Evolutionary conservation across 2,888 invertebrate genomes (phyloP).

Genomic region (Calephelis perditalis): DNA sequence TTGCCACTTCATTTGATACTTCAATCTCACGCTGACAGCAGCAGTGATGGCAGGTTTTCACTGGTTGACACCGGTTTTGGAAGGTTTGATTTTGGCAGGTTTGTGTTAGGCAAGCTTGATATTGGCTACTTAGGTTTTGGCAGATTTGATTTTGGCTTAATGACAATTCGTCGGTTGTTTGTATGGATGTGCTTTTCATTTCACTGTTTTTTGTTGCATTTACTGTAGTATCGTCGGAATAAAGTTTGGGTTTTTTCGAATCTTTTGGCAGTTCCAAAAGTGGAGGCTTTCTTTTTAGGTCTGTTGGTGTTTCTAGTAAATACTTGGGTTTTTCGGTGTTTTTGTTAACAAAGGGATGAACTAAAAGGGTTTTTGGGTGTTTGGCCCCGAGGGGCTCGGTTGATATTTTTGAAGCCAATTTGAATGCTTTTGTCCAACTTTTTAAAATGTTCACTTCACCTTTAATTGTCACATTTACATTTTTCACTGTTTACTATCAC

Average conservation of each 20-base stretch:
- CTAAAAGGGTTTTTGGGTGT: conserved; percentile 49
- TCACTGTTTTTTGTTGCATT: conserved; percentile 30
- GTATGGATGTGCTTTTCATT: conserved; percentile 39
- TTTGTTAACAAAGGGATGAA: conserved; percentile 47
- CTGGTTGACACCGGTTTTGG: conserved; percentile 26
- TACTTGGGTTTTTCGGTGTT: conserved; percentile 41
- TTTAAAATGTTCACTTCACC: conserved; percentile 13
- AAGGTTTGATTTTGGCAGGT: conserved; percentile 16
- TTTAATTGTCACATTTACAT: background rate
- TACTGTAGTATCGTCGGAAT: conserved; percentile 22
- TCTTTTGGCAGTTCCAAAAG: conserved; percentile 55
- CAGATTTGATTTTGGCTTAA: background rate
- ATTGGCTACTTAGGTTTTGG: background rate
- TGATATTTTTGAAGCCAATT: conserved; percentile 57
- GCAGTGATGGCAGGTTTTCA: conserved; percentile 41
- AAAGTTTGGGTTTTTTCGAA: conserved; percentile 55
- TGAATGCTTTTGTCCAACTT: conserved; percentile 40
- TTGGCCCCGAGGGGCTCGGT: conserved; percentile 59
- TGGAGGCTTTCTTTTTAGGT: conserved; percentile 56
- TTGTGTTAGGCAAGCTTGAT: background rate
- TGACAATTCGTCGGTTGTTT: conserved; percentile 23
- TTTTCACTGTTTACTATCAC: too few species aligned
- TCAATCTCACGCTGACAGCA: conserved; percentile 38
- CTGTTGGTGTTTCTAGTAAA: conserved; percentile 58
- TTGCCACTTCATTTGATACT: conserved; percentile 21